phyloP scores from a whole-genome alignment of 1,140 invertebrate genomes.

The Ceratitis capitata region DNA sequence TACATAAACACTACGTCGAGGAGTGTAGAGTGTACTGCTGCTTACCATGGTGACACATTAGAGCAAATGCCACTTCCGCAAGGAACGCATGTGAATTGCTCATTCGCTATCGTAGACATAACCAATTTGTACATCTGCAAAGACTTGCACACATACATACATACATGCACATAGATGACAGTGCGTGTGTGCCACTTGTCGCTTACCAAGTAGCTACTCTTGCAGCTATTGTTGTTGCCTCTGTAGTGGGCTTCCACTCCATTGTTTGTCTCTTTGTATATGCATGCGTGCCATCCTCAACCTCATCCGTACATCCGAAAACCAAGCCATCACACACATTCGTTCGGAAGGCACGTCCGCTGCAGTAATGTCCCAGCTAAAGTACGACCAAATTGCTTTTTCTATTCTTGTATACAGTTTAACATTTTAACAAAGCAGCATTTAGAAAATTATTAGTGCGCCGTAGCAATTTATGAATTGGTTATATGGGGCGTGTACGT shows the following conservation, averaged over 20 bases:
- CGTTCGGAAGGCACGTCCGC: neutral
- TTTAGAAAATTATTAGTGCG: conserved; percentile 34
- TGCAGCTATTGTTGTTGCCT: neutral
- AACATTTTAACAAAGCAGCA: conserved; percentile 25
- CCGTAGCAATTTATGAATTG: conserved; percentile 34
- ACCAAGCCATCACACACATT: neutral
- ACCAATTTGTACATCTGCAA: neutral
- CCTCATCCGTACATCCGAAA: neutral
- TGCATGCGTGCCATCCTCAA: neutral
- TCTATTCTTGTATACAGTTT: neutral
- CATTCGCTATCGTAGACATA: neutral
- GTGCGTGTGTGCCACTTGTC: neutral
- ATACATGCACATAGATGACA: too few relatives aligned
- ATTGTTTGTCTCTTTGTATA: neutral
- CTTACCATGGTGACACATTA: neutral
- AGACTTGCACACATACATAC: neutral
- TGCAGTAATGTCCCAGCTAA: neutral
- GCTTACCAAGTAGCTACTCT: neutral
- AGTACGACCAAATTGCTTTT: neutral
- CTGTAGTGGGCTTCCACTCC: neutral
- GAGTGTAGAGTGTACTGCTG: neutral
- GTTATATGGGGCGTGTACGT: conserved; percentile 32
- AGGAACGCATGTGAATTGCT: neutral
- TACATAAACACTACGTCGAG: neutral
- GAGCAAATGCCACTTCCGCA: neutral